These are phyloP conservation scores for Atta colombica DNA, from an alignment of 1,140 invertebrate genomes.

Conservation along the genomic window DNA sequence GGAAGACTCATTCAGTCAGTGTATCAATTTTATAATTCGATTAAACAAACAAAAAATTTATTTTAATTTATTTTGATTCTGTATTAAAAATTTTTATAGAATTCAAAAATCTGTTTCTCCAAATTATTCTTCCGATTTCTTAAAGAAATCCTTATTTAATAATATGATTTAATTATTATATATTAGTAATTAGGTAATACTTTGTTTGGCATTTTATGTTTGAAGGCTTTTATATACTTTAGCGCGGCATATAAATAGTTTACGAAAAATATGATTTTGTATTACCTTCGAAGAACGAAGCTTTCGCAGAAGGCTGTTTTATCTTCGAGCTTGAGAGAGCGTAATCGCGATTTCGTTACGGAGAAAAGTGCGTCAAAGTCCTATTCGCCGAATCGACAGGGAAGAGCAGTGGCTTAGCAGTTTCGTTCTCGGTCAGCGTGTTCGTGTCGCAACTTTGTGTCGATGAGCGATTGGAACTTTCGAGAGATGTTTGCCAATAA, in stretches of 20 bases:
- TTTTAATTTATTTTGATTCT: not conserved
- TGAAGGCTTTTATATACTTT: no score
- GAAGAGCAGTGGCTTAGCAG: not conserved
- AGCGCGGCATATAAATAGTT: not conserved
- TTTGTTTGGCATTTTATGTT: not conserved
- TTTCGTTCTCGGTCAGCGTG: constrained; percentile 60
- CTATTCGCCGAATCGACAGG: constrained; percentile 60
- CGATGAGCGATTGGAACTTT: constrained; percentile 23
- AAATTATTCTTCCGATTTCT: not conserved
- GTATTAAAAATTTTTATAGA: not conserved
- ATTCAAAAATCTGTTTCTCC: not conserved
- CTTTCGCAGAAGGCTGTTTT: constrained; percentile 50
- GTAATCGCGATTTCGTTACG: constrained; percentile 58
- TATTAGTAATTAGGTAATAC: not conserved
- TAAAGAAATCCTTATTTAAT: not conserved
- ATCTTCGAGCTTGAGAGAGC: constrained; percentile 40
- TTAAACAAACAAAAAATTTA: constrained; percentile 2
- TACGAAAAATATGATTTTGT: not conserved
- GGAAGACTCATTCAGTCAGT: no score
- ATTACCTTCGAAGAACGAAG: constrained; percentile 13
- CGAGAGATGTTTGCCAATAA: constrained; percentile 23
- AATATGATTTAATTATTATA: not conserved
- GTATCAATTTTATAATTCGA: not conserved
- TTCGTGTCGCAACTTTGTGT: constrained; percentile 32
- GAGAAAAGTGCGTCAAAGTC: constrained; percentile 71